Evolutionary conservation across 2,113 vertebrate species (phyloP).

Genomic region (Dryoscopus gambensis): DNA sequence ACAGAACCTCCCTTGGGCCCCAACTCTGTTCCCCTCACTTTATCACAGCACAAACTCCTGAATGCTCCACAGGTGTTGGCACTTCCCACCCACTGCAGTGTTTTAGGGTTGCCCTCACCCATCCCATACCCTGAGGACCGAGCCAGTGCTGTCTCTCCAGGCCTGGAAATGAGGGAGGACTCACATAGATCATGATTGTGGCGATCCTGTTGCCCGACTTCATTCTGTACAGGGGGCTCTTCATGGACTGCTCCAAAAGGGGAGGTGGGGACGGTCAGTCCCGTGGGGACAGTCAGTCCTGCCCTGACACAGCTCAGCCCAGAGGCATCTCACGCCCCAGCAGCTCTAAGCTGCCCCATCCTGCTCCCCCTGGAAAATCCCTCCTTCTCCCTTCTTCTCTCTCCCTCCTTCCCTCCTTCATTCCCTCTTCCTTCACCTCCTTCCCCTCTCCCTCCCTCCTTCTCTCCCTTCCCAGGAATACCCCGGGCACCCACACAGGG

Average conservation of each 20-base stretch:
- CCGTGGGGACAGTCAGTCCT: not conserved
- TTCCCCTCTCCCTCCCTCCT: not conserved
- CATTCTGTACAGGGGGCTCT: conserved; percentile 88
- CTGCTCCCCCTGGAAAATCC: rapidly evolving
- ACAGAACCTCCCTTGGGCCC: not conserved
- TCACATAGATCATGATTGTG: conserved; percentile 94
- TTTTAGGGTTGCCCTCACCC: not conserved
- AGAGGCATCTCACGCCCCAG: rapidly evolving
- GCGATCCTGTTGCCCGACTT: conserved; percentile 92
- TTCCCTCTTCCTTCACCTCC: not conserved
- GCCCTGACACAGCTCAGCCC: rapidly evolving
- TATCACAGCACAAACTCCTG: rapidly evolving
- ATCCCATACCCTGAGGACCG: not conserved
- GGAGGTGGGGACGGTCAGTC: not conserved
- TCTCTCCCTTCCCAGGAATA: not conserved
- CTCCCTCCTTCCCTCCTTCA: not conserved
- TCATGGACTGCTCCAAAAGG: conserved; percentile 74
- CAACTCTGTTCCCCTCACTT: rapidly evolving
- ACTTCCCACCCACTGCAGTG: rapidly evolving
- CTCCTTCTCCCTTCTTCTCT: not conserved
- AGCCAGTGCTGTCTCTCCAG: too few relatives aligned
- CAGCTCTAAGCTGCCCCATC: not conserved
- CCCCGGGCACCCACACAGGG: not conserved
- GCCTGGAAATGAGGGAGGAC: conserved; percentile 5
- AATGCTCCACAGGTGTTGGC: rapidly evolving